phyloP scores from a whole-genome alignment of 2,797 vertebrate species.

The Acipenser transmontanus region DNA sequence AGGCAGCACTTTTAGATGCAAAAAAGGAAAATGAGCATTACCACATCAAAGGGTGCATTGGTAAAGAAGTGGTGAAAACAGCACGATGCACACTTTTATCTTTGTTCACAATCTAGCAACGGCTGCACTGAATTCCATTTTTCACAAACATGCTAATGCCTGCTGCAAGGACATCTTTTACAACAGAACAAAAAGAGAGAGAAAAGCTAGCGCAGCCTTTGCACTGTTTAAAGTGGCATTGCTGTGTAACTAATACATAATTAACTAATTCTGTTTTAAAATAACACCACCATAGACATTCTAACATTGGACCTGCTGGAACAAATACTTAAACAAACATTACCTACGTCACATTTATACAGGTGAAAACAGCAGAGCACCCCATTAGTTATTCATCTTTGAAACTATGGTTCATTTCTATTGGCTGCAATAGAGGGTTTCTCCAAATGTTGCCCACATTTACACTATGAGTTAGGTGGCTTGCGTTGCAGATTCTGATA shows the following conservation, averaged over 20 bases:
- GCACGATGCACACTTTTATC: constrained; percentile 81
- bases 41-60: constrained; percentile 83
- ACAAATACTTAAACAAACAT: constrained; percentile 20
- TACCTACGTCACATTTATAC: neutral
- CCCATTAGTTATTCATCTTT: neutral
- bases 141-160: constrained; percentile 81
- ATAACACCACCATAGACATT: constrained; percentile 48
- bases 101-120: constrained; percentile 75
- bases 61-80: constrained; percentile 56
- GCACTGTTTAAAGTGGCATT: constrained; percentile 77
- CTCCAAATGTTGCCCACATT: too few relatives aligned
- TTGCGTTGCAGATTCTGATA: too few relatives aligned
- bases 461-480: too few relatives aligned
- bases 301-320: constrained; percentile 34
- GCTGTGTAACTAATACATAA: constrained; percentile 73
- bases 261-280: constrained; percentile 71
- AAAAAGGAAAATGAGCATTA: constrained; percentile 69
- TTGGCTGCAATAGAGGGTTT: too few relatives aligned
- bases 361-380: neutral
- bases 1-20: constrained; percentile 59
- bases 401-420: neutral
- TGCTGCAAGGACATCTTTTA: constrained; percentile 68
- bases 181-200: constrained; percentile 65
- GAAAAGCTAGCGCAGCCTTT: constrained; percentile 67
- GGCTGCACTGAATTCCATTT: constrained; percentile 75